These are phyloP conservation scores for Rhagologus leucostigma DNA, from an alignment of 2,113 vertebrate genomes.

Conservation along the genomic window DNA sequence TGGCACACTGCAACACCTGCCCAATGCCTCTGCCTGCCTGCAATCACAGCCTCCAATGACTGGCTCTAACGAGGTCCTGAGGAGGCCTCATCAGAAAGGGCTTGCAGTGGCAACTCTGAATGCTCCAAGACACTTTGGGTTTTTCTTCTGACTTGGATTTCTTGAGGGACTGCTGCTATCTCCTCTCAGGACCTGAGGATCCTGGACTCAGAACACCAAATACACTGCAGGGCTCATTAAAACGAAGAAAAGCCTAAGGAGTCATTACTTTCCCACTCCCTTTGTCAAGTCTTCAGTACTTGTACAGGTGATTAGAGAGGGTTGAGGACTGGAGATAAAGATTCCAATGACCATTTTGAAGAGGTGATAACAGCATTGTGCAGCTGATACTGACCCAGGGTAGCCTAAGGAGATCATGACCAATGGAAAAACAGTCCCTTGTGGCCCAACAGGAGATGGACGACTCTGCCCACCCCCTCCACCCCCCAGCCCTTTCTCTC, in stretches of 20 bases:
- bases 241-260: not conserved
- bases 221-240: not conserved
- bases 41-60: not conserved
- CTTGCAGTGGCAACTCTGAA: not conserved
- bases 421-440: not conserved
- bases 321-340: not conserved
- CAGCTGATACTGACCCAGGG: not conserved
- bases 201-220: not conserved
- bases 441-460: no score
- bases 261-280: not conserved
- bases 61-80: no score
- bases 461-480: not conserved
- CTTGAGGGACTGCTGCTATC: not conserved
- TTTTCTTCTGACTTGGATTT: not conserved
- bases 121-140: not conserved
- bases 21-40: not conserved
- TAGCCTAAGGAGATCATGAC: no score
- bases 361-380: not conserved
- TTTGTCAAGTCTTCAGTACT: not conserved
- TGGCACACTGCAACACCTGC: no score
- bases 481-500: not conserved
- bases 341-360: not conserved
- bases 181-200: not conserved
- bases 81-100: no score
- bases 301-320: not conserved